Evolutionary conservation across 2,888 invertebrate species (phyloP).

Genomic region (Hemithea aestivaria): DNA sequence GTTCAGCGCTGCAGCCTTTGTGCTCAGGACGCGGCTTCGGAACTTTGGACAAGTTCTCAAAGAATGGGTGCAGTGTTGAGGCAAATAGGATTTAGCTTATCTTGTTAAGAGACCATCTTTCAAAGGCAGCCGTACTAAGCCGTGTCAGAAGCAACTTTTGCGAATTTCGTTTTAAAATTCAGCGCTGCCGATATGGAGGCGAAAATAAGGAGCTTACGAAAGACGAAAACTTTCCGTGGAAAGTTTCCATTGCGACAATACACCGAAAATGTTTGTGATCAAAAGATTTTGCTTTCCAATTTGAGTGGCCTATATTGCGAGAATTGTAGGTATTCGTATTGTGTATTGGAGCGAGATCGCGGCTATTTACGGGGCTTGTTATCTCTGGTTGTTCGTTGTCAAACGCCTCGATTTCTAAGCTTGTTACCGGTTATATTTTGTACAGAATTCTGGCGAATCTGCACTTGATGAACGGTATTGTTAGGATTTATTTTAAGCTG

Average conservation of each 20-base stretch:
- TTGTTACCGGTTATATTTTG: conserved; percentile 36
- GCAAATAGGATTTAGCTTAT: conserved; percentile 3
- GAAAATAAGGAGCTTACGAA: background rate
- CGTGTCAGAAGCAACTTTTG: too few relatives aligned
- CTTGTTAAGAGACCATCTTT: background rate
- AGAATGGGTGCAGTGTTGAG: background rate
- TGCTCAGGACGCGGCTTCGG: background rate
- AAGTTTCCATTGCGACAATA: background rate
- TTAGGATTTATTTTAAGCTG: background rate
- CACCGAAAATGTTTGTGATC: conserved; percentile 4
- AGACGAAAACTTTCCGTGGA: background rate
- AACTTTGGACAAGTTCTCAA: background rate
- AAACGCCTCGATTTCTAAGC: conserved; percentile 30
- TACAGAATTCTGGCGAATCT: conserved; percentile 6
- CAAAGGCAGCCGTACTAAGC: background rate
- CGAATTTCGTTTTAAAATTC: too few relatives aligned
- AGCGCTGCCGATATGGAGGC: background rate
- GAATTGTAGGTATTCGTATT: conserved; percentile 19
- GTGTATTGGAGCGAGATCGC: conserved; percentile 26
- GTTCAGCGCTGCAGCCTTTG: conserved; percentile 9
- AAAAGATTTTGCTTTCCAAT: conserved; percentile 11
- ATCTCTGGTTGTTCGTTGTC: conserved; percentile 37
- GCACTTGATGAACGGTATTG: conserved; percentile 8
- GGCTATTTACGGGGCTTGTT: conserved; percentile 37
- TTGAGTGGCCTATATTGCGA: conserved; percentile 30